Evolutionary conservation across 2,888 invertebrate species (phyloP), one percentile per base, ranked within the genome.

Genomic region (Acleris holmiana): DNA sequence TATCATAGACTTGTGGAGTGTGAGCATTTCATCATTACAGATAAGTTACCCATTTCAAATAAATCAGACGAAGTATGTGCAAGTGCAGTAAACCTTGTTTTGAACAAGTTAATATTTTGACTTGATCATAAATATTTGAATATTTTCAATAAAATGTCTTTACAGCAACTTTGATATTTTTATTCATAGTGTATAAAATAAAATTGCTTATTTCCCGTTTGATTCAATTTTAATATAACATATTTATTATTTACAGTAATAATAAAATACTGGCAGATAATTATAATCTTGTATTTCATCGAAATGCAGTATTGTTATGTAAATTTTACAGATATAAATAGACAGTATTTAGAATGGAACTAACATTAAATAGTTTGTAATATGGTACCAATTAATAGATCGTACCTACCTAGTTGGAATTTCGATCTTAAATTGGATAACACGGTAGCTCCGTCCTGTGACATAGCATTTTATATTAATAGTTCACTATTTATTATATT

Each of bases 191-290:
- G 58, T 35, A 46, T 57, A 54, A 73, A 85, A 83, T 79, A 75
- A 84, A 84, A 85, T 76, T 76, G 67, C 77, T 67, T 48, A 68
- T 67, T 61, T 73, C 71, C 68, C 76, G 82, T 86, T 85, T 76
- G 83, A 85, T 87, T 86, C 78, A 78, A 74, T 83, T 89, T 89
- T 89, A 91, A 86, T 89, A 78, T 87, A 90, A 90, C 88, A 86
- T 80, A 88, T 86, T 86, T 76, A 86, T 60, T 91, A 91, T 91
- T 88, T 91, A 91, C 90, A 91, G 49, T 65, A 65, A 44, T 59
- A 51, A 82, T 90, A 86, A 86, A 91, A 91, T 91, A 91, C 91
- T 91, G 91, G 91, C 89, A 87, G 80, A 89, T 84, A 82, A 82
- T 82, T 79, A 77, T 81, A 80, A 75, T 80, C 72, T 78, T 78